A percentile compares a stretch with the other conserved stretches of the same genome.
Evolutionary conservation across 2,797 vertebrate genomes (phyloP).

Genomic region (Sarcophilus harrisii): DNA sequence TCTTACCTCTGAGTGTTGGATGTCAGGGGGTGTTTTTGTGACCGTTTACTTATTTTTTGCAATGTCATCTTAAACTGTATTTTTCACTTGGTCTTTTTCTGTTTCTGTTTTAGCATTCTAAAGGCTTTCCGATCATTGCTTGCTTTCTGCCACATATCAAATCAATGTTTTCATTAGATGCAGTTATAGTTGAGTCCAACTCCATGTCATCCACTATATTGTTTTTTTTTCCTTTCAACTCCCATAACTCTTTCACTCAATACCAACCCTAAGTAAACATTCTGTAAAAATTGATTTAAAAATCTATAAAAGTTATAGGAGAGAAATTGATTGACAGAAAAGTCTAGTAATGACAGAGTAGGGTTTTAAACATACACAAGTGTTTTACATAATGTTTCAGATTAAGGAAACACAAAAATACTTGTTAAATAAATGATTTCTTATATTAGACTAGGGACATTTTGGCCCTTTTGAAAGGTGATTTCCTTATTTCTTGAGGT

Average conservation of each 20-base stretch:
- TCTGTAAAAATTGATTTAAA: neutral
- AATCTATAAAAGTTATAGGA: neutral
- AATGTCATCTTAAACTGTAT: neutral
- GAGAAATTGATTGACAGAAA: neutral
- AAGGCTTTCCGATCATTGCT: neutral
- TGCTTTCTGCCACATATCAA: neutral
- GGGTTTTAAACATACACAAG: neutral
- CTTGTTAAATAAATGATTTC: neutral
- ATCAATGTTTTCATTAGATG: neutral
- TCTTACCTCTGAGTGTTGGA: neutral
- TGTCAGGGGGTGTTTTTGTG: neutral
- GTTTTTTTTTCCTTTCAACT: neutral
- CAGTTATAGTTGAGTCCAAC: neutral
- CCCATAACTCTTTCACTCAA: neutral
- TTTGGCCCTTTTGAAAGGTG: neutral
- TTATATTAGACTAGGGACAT: neutral
- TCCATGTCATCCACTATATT: neutral
- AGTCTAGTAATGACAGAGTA: neutral
- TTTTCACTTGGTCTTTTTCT: neutral
- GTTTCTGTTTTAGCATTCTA: neutral
- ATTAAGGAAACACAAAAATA: neutral
- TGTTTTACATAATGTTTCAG: neutral
- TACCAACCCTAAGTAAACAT: neutral
- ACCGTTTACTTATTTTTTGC: neutral
- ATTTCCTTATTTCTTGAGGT: neutral